phyloP scores from a whole-genome alignment of 1,140 invertebrate species.

The Aphis craccivora region DNA sequence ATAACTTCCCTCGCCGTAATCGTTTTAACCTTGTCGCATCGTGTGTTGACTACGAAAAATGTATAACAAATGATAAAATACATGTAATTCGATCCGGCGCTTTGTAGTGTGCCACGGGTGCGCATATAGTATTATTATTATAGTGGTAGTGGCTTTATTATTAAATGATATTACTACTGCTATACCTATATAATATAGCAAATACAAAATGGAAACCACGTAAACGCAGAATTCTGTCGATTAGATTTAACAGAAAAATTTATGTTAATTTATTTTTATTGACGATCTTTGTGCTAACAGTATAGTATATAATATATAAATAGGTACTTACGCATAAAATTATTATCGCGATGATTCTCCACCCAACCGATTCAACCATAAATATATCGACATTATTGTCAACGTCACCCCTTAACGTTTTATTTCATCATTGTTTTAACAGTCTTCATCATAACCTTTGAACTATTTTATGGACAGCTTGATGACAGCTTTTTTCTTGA shows the following conservation, averaged over 20 bases:
- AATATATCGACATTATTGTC: neutral
- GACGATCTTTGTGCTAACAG: neutral
- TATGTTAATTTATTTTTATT: conserved; percentile 19
- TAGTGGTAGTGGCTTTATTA: neutral
- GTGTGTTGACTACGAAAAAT: conserved; percentile 21
- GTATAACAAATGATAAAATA: conserved; percentile 20
- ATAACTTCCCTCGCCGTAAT: neutral
- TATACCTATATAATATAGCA: neutral
- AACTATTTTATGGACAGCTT: neutral
- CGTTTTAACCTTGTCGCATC: neutral
- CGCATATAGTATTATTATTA: neutral
- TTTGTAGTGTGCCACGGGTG: neutral
- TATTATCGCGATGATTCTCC: neutral
- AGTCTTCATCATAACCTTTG: neutral
- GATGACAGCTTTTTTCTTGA: neutral
- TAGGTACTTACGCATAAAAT: neutral
- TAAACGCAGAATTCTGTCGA: neutral
- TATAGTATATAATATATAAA: neutral
- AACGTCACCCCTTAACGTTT: neutral
- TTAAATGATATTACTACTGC: neutral
- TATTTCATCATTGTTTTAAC: neutral
- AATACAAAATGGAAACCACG: conserved; percentile 35
- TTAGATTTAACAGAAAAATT: neutral
- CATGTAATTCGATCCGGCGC: neutral
- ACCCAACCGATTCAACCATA: neutral